Conservation (phyloP, 2,888 invertebrate species). For the Luperina nickerlii region DNA sequence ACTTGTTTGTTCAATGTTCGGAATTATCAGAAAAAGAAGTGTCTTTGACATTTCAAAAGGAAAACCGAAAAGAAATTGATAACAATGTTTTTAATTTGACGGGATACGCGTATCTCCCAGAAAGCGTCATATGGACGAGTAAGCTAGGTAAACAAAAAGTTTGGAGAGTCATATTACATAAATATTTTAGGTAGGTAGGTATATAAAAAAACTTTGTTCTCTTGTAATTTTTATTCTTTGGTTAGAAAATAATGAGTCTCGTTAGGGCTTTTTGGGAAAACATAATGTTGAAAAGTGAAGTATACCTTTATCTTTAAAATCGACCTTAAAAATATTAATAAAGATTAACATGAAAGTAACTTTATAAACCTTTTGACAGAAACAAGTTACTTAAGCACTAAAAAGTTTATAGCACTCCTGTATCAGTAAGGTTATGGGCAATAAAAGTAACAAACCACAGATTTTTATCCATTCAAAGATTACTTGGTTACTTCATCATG, state of each 20-base stretch:
- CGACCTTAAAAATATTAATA: slow-evolving; percentile 3
- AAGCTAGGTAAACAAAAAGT: neutral
- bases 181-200: neutral
- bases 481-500: slow-evolving; percentile 8
- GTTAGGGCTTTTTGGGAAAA: neutral
- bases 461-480: slow-evolving; percentile 32
- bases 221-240: neutral
- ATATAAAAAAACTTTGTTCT: neutral
- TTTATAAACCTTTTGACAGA: slow-evolving; percentile 14
- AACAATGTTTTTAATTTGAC: neutral
- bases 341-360: slow-evolving; percentile 19
- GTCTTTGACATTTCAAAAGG: neutral
- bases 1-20: neutral
- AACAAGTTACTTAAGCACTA: slow-evolving; percentile 14
- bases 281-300: neutral
- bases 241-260: neutral
- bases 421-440: slow-evolving; percentile 31
- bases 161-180: neutral
- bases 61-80: neutral
- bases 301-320: slow-evolving; percentile 2
- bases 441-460: slow-evolving; percentile 43
- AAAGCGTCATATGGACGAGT: neutral
- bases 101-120: neutral
- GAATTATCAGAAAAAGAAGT: neutral
- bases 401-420: slow-evolving; percentile 43